Conservation (phyloP, 2,888 invertebrate species). For the Subacronicta megacephala region DNA sequence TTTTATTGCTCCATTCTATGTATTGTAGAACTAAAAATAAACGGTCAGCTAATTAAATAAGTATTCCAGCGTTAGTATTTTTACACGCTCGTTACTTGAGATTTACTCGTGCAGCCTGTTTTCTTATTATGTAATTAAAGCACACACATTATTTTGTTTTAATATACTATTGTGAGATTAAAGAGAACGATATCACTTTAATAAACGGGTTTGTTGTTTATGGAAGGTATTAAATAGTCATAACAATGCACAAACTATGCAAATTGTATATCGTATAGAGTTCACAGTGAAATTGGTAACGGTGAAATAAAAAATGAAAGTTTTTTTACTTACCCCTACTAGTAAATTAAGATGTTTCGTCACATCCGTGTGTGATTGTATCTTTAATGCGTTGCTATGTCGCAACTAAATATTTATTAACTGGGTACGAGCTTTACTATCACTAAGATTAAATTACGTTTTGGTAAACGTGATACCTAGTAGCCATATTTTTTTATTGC, state of each 20-base stretch:
- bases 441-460: too few relatives aligned
- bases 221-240: conserved; percentile 60
- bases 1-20: conserved; percentile 71
- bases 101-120: conserved; percentile 27
- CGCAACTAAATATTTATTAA: conserved; percentile 43
- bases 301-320: conserved; percentile 60
- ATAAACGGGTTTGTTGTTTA: conserved; percentile 56
- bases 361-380: conserved; percentile 56
- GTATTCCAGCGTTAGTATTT: conserved; percentile 37
- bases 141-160: conserved; percentile 47
- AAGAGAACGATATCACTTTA: conserved; percentile 54
- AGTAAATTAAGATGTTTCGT: conserved; percentile 54
- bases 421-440: conserved; percentile 32
- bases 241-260: conserved; percentile 61
- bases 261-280: conserved; percentile 57
- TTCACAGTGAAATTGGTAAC: conserved; percentile 40
- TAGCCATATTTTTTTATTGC: too few relatives aligned
- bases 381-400: conserved; percentile 48
- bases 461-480: too few relatives aligned
- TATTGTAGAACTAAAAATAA: conserved; percentile 43
- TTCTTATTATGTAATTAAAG: conserved; percentile 49
- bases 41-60: conserved; percentile 50
- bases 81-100: conserved; percentile 20
- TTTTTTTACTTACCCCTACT: conserved; percentile 50
- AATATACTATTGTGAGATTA: conserved; percentile 58